A percentile compares a stretch with the other conserved stretches of the same genome.
These are phyloP conservation scores for Ctenopoma multispine DNA, from an alignment of 2,797 vertebrate genomes.

Conservation along the genomic window DNA sequence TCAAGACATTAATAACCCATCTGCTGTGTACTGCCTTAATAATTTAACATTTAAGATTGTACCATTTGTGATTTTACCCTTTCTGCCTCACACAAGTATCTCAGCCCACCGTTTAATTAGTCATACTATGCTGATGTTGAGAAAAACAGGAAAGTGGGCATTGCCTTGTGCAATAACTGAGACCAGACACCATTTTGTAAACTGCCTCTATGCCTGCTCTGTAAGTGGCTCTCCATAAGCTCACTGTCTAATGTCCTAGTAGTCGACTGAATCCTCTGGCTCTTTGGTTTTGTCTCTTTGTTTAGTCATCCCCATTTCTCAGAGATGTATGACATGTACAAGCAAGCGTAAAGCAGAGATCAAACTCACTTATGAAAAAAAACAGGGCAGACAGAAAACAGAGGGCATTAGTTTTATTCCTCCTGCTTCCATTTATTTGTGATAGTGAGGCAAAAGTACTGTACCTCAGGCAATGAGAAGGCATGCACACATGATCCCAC, in stretches of 20 bases:
- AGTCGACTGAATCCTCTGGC: conserved; percentile 25
- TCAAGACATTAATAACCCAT: conserved; percentile 42
- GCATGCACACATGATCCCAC: conserved; percentile 12
- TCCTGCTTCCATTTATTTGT: conserved; percentile 23
- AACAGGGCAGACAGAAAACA: conserved; percentile 24
- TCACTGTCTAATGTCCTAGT: conserved; percentile 4
- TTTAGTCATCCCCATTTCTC: conserved; percentile 28
- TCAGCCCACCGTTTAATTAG: conserved; percentile 25
- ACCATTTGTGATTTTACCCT: conserved; percentile 18
- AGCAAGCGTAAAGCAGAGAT: conserved; percentile 17
- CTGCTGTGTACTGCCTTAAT: conserved; percentile 14
- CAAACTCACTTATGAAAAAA: conserved; percentile 22
- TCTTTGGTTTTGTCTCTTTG: conserved; percentile 30
- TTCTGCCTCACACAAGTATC: not conserved
- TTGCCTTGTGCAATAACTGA: conserved; percentile 19
- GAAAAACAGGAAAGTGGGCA: conserved; percentile 9
- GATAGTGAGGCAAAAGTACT: not conserved
- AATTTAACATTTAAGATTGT: conserved; percentile 30
- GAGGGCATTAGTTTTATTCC: conserved; percentile 14
- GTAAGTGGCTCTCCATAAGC: conserved; percentile 28
- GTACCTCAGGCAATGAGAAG: conserved; percentile 28
- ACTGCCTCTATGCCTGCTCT: conserved; percentile 5
- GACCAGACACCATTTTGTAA: conserved; percentile 14
- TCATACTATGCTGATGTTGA: not conserved
- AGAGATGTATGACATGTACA: conserved; percentile 29